Evolutionary conservation across 2,888 invertebrate genomes (phyloP).

Genomic region (Flexamia atlantica): DNA sequence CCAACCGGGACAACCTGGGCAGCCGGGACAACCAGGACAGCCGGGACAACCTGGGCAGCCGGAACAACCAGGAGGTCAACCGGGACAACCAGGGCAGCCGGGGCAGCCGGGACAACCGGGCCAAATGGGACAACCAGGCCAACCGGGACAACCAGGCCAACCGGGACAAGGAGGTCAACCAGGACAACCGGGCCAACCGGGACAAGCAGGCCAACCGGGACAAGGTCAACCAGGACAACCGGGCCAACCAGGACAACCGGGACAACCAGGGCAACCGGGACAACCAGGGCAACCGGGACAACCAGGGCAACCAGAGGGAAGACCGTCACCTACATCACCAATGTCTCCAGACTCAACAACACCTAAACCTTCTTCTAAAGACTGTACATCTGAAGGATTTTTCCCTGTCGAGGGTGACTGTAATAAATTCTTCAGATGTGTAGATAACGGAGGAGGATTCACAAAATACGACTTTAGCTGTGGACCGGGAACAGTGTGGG

Average conservation of each 20-base stretch:
- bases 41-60: conserved; percentile 22
- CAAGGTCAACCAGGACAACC: conserved; percentile 23
- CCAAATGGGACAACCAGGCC: conserved; percentile 10
- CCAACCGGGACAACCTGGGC: conserved; percentile 20
- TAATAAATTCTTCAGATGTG: conserved; percentile 87
- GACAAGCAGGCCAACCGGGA: background rate
- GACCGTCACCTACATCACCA: background rate
- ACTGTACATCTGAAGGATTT: conserved; percentile 80
- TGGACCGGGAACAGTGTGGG: conserved; percentile 85
- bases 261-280: conserved; percentile 22
- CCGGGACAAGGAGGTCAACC: conserved; percentile 26
- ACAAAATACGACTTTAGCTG: conserved; percentile 83
- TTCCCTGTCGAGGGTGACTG: conserved; percentile 83
- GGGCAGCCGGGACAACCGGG: conserved; percentile 38
- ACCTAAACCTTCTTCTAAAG: background rate
- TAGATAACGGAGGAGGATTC: conserved; percentile 78
- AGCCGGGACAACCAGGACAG: conserved; percentile 15
- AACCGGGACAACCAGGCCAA: conserved; percentile 41
- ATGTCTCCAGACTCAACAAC: background rate
- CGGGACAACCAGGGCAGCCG: conserved; percentile 39
- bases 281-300: background rate
- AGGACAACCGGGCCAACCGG: conserved; percentile 25
- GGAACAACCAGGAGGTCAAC: conserved; percentile 34
- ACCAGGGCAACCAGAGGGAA: background rate
- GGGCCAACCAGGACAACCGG: conserved; percentile 34